These are phyloP conservation scores for Drosophila atripex DNA, from an alignment of 2,888 invertebrate species.

Conservation along the genomic window DNA sequence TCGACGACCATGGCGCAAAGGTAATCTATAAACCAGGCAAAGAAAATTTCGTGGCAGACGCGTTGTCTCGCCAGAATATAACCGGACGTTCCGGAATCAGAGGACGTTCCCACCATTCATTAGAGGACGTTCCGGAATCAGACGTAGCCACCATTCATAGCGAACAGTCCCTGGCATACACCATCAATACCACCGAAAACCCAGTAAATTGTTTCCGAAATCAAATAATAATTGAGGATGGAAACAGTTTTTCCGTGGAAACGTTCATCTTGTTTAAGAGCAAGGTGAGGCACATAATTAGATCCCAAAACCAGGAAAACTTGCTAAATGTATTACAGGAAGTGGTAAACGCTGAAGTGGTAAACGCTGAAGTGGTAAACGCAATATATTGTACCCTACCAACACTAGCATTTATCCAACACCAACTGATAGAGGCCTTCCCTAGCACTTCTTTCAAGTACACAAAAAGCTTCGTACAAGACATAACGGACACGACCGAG, in stretches of 20 bases:
- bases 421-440: conserved; percentile 2
- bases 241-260: too few relatives aligned
- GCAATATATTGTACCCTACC: conserved; percentile 15
- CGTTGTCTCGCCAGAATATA: conserved; percentile 17
- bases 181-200: too few relatives aligned
- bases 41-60: conserved; percentile 26
- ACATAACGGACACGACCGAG: too few relatives aligned
- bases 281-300: conserved; percentile 27
- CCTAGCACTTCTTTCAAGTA: too few relatives aligned
- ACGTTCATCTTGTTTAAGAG: too few relatives aligned
- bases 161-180: conserved; percentile 37
- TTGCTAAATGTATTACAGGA: conserved; percentile 1
- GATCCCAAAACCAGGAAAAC: conserved; percentile 16
- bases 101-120: too few relatives aligned
- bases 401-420: conserved; percentile 3
- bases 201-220: too few relatives aligned
- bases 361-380: conserved; percentile 14
- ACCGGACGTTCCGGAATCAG: too few relatives aligned
- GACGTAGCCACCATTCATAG: conserved; percentile 35
- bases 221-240: too few relatives aligned
- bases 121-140: conserved; percentile 4
- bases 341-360: too few relatives aligned
- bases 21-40: conserved; percentile 11
- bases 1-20: neutral
- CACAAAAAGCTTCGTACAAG: too few relatives aligned